A percentile compares a stretch with the other conserved stretches of the same genome.
These are phyloP conservation scores for Cepaea hortensis DNA, from an alignment of 2,888 invertebrate genomes.

Conservation along the genomic window DNA sequence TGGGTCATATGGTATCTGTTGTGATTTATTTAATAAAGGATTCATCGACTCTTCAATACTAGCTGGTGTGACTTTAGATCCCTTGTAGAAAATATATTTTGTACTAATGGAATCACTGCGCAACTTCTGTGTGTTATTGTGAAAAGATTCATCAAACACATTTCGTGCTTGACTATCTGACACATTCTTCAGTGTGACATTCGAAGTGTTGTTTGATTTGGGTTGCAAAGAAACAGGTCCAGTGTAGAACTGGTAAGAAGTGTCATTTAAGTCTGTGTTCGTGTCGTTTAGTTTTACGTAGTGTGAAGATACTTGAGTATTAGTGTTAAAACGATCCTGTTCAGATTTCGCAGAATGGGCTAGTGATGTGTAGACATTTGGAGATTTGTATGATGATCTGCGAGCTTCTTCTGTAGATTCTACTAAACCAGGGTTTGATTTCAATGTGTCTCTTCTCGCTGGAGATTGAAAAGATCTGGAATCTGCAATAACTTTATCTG, in stretches of 20 bases:
- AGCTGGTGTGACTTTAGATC: background rate
- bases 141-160: background rate
- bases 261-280: background rate
- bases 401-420: background rate
- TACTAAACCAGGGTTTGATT: background rate
- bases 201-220: background rate
- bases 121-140: background rate
- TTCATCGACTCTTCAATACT: background rate
- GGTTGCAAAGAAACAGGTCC: slow-evolving; percentile 25
- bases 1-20: background rate
- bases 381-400: background rate
- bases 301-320: background rate
- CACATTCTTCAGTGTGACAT: background rate
- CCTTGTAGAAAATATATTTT: background rate
- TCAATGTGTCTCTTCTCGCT: background rate
- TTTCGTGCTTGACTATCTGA: background rate
- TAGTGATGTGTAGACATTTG: background rate
- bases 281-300: background rate
- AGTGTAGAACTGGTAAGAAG: slow-evolving; percentile 24
- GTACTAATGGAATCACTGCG: background rate
- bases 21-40: too few relatives aligned
- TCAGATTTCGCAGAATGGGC: too few relatives aligned
- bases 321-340: too few relatives aligned
- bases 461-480: too few relatives aligned
- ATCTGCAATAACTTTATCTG: too few relatives aligned